A percentile compares a stretch with the other conserved stretches of the same genome.
These are phyloP conservation scores for Girardia tigrina DNA, from an alignment of 2,888 invertebrate genomes.

Conservation along the genomic window DNA sequence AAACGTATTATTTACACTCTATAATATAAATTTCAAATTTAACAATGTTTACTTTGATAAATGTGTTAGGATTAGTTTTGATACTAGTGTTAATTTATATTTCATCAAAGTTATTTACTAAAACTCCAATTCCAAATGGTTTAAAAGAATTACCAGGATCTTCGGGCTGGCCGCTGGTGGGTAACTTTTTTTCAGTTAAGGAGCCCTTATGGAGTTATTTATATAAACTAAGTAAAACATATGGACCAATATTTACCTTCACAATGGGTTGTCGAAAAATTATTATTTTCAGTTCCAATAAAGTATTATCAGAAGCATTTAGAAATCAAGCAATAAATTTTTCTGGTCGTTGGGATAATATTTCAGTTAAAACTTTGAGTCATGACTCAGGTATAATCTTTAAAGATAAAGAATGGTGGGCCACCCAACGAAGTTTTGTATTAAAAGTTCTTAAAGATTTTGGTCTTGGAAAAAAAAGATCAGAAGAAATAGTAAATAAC, in stretches of 20 bases:
- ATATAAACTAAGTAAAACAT: neutral
- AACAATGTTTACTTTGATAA: too few relatives aligned
- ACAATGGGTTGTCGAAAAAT: constrained; percentile 24
- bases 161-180: neutral
- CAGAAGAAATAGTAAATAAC: constrained; percentile 20
- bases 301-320: constrained; percentile 18
- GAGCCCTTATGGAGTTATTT: neutral
- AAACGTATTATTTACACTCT: too few relatives aligned
- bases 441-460: constrained; percentile 29
- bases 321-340: neutral
- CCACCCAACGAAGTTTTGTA: constrained; percentile 29
- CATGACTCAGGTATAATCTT: constrained; percentile 8
- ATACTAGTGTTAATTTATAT: too few relatives aligned
- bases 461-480: constrained; percentile 31
- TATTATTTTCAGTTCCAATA: constrained; percentile 26
- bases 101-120: neutral
- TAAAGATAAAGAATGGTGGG: constrained; percentile 25
- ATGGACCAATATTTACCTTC: constrained; percentile 14
- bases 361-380: neutral
- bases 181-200: neutral
- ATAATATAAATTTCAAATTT: too few relatives aligned
- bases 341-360: neutral
- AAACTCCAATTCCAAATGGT: neutral
- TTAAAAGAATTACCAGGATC: neutral
- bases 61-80: too few relatives aligned